Evolutionary conservation across 2,888 invertebrate species (phyloP), one percentile per base, ranked within the genome.

Genomic region (Macrophya alboannulata): DNA sequence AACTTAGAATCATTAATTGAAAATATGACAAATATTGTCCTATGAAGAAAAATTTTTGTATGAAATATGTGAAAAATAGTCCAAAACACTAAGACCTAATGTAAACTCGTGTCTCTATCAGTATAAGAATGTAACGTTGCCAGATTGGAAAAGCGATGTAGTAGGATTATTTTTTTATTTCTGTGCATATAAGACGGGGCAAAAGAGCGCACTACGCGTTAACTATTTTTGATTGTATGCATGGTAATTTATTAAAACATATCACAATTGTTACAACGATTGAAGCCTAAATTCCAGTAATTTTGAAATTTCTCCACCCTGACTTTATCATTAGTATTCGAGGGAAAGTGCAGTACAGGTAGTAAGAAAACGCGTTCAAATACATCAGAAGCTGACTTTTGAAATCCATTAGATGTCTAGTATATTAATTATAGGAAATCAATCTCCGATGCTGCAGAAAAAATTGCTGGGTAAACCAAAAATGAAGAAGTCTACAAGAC

Each of bases 221-320:
- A 71, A 71, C 37, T 71, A 71, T 71, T 71, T 71, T 31, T 71
- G 5, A 71, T 21, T 71, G 71, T 71, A 59, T 5, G 4, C 59
- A 59, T 59, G 59, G 8, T 59, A 59, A 12, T 59, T 59, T 59
- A 59, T n/a, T n/a, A n/a, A n/a, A n/a, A n/a, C n/a, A n/a, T n/a
- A n/a, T n/a, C n/a, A n/a, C n/a, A n/a, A n/a, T n/a, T n/a, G n/a
- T n/a, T n/a, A n/a, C n/a, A n/a, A n/a, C n/a, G n/a, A n/a, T n/a
- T n/a, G n/a, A n/a, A n/a, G n/a, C n/a, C n/a, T n/a, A n/a, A n/a
- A n/a, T n/a, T n/a, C n/a, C n/a, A n/a, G n/a, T n/a, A n/a, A n/a
- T n/a, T n/a, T n/a, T n/a, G n/a, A n/a, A n/a, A n/a, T n/a, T n/a
- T n/a, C n/a, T n/a, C n/a, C n/a, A n/a, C n/a, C n/a, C n/a, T n/a